These are phyloP conservation scores for Neoarius graeffei DNA, from an alignment of 2,113 vertebrate species.

Conservation along the genomic window DNA sequence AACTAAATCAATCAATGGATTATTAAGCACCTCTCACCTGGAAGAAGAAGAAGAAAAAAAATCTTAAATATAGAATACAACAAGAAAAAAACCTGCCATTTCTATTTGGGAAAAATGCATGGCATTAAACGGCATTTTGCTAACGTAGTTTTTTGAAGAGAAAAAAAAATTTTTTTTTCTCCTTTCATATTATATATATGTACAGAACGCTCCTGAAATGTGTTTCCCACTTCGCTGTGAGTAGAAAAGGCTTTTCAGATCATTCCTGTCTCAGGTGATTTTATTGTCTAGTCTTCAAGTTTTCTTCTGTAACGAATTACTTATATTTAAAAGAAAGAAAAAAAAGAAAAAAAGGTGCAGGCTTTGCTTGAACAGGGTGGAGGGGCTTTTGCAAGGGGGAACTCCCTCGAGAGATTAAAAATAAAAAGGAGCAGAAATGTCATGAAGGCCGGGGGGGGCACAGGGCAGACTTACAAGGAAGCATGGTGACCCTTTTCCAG, in stretches of 20 bases:
- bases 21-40: constrained; percentile 84
- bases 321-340: constrained; percentile 46
- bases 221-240: constrained; percentile 68
- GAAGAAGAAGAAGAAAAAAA: constrained; percentile 61
- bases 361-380: constrained; percentile 4
- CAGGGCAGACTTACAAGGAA: constrained; percentile 68
- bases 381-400: not conserved
- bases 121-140: constrained; percentile 73
- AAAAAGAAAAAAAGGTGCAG: constrained; percentile 31
- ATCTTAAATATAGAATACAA: constrained; percentile 74
- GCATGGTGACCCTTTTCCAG: constrained; percentile 68
- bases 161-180: constrained; percentile 52
- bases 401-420: constrained; percentile 61
- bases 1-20: constrained; percentile 84
- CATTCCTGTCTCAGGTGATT: constrained; percentile 72
- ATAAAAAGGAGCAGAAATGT: constrained; percentile 52
- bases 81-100: constrained; percentile 68
- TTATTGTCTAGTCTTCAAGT: constrained; percentile 73
- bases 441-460: constrained; percentile 54
- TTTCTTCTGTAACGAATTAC: constrained; percentile 62
- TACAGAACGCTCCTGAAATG: constrained; percentile 79
- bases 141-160: constrained; percentile 67
- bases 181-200: constrained; percentile 64
- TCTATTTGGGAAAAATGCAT: constrained; percentile 70
- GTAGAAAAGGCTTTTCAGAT: constrained; percentile 77